phyloP scores from a whole-genome alignment of 2,797 vertebrate genomes.

The Harpagifer antarcticus region DNA sequence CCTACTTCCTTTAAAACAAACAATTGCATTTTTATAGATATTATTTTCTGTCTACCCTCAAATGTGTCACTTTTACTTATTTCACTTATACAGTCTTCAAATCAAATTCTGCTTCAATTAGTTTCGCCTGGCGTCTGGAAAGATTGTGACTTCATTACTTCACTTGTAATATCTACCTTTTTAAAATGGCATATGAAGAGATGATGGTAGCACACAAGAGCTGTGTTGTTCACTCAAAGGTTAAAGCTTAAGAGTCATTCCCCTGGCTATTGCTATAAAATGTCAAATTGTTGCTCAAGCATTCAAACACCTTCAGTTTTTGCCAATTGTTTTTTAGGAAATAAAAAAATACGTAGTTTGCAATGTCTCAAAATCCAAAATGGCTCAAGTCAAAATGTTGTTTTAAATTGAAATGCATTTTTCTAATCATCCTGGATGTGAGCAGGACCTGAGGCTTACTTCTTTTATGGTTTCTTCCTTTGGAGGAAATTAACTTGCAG shows the following conservation, averaged over 20 bases:
- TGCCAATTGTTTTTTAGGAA: background rate
- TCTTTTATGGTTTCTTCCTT: conserved; percentile 1
- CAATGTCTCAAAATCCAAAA: background rate
- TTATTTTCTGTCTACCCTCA: conserved; percentile 4
- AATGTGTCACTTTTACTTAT: background rate
- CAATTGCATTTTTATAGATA: no score
- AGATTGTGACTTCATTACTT: conserved; percentile 9
- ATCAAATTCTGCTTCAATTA: background rate
- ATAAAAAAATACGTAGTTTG: background rate
- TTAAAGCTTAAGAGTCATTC: conserved; percentile 5
- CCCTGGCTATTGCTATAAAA: background rate
- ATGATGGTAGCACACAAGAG: background rate
- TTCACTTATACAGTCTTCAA: conserved; percentile 1
- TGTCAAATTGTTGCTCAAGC: background rate
- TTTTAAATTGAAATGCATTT: background rate
- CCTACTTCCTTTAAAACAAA: no score
- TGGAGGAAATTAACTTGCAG: conserved; percentile 8
- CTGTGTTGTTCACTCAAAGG: conserved; percentile 8
- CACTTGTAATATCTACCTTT: background rate
- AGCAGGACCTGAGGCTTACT: background rate
- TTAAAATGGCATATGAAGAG: background rate
- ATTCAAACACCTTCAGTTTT: background rate
- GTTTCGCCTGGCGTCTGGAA: background rate
- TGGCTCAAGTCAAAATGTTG: background rate
- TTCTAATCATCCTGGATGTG: background rate